phyloP scores from a whole-genome alignment of 1,140 invertebrate genomes.

The Kradibia gibbosae region DNA sequence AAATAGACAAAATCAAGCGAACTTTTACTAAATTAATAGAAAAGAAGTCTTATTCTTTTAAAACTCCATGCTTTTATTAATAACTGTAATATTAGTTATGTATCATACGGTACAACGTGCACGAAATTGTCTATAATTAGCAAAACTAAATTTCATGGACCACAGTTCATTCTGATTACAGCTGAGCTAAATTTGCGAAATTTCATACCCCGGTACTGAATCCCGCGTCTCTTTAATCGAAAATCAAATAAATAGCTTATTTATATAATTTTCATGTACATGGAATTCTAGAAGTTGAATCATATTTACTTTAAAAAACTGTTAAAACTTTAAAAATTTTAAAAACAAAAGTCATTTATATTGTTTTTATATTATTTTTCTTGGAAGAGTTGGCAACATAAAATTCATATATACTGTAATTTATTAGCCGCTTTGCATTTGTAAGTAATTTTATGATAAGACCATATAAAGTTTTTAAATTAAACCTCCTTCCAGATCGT shows the following conservation, averaged over 20 bases:
- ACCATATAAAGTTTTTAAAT: not conserved
- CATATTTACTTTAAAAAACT: no score
- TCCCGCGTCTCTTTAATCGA: not conserved
- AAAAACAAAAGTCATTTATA: no score
- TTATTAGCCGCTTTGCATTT: not conserved
- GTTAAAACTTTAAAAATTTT: no score
- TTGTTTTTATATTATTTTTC: not conserved
- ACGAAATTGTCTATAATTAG: not conserved
- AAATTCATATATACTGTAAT: not conserved
- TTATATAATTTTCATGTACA: no score
- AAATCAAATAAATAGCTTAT: not conserved
- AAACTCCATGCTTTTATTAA: not conserved
- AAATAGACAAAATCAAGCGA: not conserved
- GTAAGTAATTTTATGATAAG: slow-evolving; percentile 3
- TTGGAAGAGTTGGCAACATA: not conserved
- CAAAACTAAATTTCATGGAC: not conserved
- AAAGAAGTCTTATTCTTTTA: not conserved
- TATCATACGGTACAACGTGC: not conserved
- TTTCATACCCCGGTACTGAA: not conserved
- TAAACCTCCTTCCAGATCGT: not conserved
- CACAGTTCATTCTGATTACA: not conserved
- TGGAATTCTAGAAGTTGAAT: no score
- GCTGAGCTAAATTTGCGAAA: not conserved
- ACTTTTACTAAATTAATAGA: not conserved
- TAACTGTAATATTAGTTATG: not conserved